Evolutionary conservation across 1,140 invertebrate species (phyloP).

Genomic region (Macrocentrus cingulum): DNA sequence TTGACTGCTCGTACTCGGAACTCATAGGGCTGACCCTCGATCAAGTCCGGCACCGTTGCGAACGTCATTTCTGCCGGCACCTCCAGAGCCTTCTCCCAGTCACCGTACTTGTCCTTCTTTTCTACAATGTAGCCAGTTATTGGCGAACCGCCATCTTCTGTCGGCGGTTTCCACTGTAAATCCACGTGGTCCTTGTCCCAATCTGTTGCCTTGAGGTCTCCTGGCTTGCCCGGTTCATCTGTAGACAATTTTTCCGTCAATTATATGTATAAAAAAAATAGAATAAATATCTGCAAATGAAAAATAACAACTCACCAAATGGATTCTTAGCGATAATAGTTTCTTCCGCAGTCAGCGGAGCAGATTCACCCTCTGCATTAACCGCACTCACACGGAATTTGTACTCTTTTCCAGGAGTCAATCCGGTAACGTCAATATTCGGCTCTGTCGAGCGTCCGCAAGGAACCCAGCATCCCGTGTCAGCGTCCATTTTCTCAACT

Average conservation of each 20-base stretch:
- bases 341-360: conserved; percentile 84
- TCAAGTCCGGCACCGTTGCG: conserved; percentile 84
- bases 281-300: no score
- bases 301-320: conserved; percentile 78
- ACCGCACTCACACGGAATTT: conserved; percentile 94
- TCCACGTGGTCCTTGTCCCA: conserved; percentile 96
- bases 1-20: conserved; percentile 91
- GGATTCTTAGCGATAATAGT: conserved; percentile 95
- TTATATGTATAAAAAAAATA: no score
- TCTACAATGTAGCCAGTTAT: conserved; percentile 86
- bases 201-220: conserved; percentile 87
- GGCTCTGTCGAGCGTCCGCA: conserved; percentile 82
- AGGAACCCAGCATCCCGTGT: conserved; percentile 93
- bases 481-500: conserved; percentile 90
- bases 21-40: conserved; percentile 88
- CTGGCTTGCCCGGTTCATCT: conserved; percentile 91
- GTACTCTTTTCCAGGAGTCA: conserved; percentile 90
- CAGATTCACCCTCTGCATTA: conserved; percentile 94
- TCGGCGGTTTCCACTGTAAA: conserved; percentile 81
- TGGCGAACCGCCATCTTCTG: conserved; percentile 82
- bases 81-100: conserved; percentile 90
- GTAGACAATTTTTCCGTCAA: no score
- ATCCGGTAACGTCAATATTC: conserved; percentile 78
- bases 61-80: conserved; percentile 77
- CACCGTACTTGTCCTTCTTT: conserved; percentile 91